phyloP scores from a whole-genome alignment of 53 echinoderm and acorn worm species.

The Mesocentrotus franciscanus region DNA sequence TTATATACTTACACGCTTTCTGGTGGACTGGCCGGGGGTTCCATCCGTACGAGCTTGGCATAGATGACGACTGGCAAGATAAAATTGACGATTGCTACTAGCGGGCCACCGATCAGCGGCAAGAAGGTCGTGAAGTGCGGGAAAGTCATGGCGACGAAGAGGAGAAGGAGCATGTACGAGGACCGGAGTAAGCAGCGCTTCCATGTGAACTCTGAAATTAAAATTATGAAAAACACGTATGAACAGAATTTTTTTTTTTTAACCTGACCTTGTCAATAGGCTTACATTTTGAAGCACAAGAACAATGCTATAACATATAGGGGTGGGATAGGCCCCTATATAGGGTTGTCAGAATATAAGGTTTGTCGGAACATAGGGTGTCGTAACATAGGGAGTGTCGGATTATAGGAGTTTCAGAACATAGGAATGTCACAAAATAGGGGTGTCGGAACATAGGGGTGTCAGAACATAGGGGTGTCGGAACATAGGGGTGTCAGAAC shows the following conservation, averaged over 20 bases:
- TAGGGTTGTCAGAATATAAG: neutral
- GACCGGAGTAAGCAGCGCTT: conserved; percentile 71
- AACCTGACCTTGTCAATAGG: no score
- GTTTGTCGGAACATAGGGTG: no score
- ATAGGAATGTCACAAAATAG: no score
- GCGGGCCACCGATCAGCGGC: conserved; percentile 74
- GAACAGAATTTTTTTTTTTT: no score
- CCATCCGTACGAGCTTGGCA: conserved; percentile 55
- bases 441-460: no score
- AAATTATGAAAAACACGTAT: neutral
- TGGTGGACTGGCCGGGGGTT: neutral
- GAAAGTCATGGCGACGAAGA: conserved; percentile 68
- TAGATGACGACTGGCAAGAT: conserved; percentile 73
- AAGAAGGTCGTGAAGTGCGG: conserved; percentile 72
- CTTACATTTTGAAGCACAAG: no score
- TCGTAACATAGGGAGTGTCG: no score
- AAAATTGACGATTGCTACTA: conserved; percentile 74
- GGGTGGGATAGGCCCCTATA: no score
- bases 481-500: no score
- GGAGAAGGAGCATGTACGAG: conserved; percentile 60
- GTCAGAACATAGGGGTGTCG: no score
- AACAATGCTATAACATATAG: no score
- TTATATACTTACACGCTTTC: conserved; percentile 55
- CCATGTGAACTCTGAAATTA: conserved; percentile 72
- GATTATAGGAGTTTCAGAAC: no score